Evolutionary conservation across 2,113 vertebrate genomes (phyloP).

Genomic region (Callocephalon fimbriatum): DNA sequence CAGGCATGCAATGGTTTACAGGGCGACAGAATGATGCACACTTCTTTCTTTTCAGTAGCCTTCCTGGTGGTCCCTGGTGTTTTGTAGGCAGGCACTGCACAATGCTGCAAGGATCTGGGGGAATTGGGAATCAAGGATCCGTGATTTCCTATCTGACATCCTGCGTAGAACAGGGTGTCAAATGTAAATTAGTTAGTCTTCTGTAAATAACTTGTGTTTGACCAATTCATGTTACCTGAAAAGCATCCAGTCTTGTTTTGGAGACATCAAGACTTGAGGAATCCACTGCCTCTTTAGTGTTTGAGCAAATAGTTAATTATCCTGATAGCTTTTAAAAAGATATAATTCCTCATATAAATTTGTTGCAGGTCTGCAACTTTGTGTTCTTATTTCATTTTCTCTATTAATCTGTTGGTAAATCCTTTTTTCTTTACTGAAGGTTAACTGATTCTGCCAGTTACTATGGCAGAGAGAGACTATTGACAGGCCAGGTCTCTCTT

Average conservation of each 20-base stretch:
- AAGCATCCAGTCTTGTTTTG: neutral
- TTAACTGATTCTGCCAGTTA: neutral
- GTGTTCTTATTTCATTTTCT: neutral
- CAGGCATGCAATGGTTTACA: accelerated
- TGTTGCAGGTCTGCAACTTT: neutral
- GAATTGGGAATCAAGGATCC: neutral
- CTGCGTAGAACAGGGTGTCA: neutral
- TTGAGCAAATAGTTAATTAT: neutral
- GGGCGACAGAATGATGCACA: neutral
- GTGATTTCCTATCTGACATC: neutral
- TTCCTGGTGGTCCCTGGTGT: neutral
- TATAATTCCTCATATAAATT: neutral
- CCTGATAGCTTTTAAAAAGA: neutral
- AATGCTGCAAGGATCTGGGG: neutral
- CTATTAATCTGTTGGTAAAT: neutral
- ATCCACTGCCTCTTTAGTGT: neutral
- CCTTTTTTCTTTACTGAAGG: neutral
- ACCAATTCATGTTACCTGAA: neutral
- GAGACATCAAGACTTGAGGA: neutral
- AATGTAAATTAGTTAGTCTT: neutral
- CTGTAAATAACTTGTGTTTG: neutral
- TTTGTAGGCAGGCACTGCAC: neutral
- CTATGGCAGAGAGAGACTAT: neutral
- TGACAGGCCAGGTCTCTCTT: neutral
- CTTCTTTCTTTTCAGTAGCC: neutral